Conservation (phyloP, 2,797 vertebrate genomes). For the Graptemys geographica region DNA sequence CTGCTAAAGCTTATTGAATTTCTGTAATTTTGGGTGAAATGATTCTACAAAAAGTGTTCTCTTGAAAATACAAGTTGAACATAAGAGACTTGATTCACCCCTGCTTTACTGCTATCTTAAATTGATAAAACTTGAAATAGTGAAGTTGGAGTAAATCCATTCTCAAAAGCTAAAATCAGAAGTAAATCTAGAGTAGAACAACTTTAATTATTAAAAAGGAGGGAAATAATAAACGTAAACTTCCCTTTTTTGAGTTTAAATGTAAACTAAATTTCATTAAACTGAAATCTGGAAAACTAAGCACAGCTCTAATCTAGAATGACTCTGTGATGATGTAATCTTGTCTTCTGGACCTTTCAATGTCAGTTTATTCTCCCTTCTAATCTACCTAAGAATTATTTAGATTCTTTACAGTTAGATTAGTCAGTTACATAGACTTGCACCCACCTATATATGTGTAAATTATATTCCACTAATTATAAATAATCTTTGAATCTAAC, state of each 20-base stretch:
- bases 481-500: not conserved
- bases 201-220: not conserved
- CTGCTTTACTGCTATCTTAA: not conserved
- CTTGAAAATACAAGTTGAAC: not conserved
- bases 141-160: not conserved
- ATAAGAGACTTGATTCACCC: not conserved
- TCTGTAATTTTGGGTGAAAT: not conserved
- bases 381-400: not conserved
- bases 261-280: not conserved
- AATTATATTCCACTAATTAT: not conserved
- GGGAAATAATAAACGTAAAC: not conserved
- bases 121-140: not conserved
- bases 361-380: not conserved
- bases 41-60: not conserved
- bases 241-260: not conserved
- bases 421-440: not conserved
- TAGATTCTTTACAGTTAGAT: not conserved
- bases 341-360: not conserved
- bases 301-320: not conserved
- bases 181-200: not conserved
- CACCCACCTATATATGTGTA: not conserved
- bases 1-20: not conserved
- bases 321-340: not conserved
- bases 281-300: not conserved
- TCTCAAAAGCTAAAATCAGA: not conserved